These are phyloP conservation scores for Cryptotis parvus DNA, from an alignment of 2,113 vertebrate genomes.

Conservation along the genomic window DNA sequence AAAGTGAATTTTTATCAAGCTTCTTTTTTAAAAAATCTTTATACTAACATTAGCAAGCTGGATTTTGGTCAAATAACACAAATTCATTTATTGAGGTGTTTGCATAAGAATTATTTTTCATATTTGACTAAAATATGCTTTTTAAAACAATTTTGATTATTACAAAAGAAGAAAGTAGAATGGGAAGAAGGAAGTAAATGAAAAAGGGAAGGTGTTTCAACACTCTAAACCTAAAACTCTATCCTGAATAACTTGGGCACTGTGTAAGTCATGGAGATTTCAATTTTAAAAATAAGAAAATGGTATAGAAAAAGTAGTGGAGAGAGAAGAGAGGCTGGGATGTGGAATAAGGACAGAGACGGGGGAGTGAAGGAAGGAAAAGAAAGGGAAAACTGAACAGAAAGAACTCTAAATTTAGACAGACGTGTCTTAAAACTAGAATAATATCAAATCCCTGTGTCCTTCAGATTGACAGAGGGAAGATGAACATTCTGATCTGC, in stretches of 20 bases:
- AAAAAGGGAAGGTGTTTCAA: neutral
- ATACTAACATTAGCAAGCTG: neutral
- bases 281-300: no score
- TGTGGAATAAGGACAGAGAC: neutral
- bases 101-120: neutral
- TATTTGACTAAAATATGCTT: neutral
- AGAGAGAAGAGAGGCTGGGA: neutral
- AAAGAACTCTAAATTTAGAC: neutral
- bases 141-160: neutral
- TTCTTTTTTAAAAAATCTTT: neutral
- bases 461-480: neutral
- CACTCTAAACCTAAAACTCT: no score
- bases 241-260: no score
- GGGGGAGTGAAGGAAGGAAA: no score
- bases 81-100: slow-evolving; percentile 11
- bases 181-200: neutral
- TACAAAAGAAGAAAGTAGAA: neutral
- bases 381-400: no score
- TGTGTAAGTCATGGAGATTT: no score
- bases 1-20: no score
- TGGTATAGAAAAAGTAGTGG: neutral
- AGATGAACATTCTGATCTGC: neutral
- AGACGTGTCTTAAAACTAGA: neutral
- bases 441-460: neutral
- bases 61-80: neutral